These are phyloP conservation scores for Schizopygopsis malacanthus DNA, from an alignment of 2,797 vertebrate species.

Conservation along the genomic window DNA sequence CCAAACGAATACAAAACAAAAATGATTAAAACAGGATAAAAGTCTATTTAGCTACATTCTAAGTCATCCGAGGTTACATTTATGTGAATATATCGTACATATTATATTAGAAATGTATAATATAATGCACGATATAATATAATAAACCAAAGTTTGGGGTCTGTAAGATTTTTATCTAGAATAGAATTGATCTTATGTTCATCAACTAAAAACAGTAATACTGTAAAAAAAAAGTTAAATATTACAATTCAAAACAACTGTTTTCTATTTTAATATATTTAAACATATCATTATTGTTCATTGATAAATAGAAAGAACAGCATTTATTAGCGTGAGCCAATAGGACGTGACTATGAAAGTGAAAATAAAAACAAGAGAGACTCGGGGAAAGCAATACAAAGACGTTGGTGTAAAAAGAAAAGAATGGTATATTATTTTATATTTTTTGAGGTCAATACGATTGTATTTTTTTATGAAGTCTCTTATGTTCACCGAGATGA, in stretches of 20 bases:
- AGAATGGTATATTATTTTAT: too few relatives aligned
- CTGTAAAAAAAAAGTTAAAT: too few relatives aligned
- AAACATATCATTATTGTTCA: not conserved
- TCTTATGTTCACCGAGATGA: too few relatives aligned
- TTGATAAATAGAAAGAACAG: too few relatives aligned
- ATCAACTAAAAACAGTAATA: too few relatives aligned
- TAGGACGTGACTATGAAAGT: not conserved
- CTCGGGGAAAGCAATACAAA: not conserved
- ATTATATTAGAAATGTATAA: not conserved
- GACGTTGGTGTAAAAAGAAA: too few relatives aligned
- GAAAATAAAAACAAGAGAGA: not conserved
- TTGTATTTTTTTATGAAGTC: too few relatives aligned
- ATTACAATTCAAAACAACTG: too few relatives aligned
- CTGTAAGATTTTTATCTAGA: not conserved
- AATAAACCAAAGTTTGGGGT: not conserved
- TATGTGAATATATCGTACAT: not conserved
- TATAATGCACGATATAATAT: not conserved
- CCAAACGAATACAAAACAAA: not conserved
- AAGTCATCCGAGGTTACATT: not conserved
- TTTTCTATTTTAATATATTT: not conserved
- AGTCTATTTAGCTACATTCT: not conserved
- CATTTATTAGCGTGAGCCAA: not conserved
- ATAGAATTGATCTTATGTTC: too few relatives aligned
- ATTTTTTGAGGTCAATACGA: too few relatives aligned
- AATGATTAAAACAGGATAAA: not conserved